A percentile compares a stretch with the other conserved stretches of the same genome.
These are phyloP conservation scores for Squalus acanthias DNA, from an alignment of 2,797 vertebrate species.

Conservation along the genomic window DNA sequence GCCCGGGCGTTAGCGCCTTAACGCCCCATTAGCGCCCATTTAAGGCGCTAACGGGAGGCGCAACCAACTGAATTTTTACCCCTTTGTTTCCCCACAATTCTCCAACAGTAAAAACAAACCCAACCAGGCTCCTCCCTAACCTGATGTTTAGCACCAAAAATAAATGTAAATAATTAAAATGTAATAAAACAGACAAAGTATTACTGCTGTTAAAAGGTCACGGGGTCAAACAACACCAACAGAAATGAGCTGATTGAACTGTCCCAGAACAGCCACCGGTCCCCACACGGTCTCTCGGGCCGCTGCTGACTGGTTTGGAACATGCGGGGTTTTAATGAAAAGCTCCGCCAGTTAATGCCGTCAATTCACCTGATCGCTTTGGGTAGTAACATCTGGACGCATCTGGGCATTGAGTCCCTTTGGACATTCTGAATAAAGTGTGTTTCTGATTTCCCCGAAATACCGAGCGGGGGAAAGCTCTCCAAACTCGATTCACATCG, in stretches of 20 bases:
- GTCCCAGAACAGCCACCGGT: not conserved
- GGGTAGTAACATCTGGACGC: not conserved
- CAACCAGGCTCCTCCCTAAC: not conserved
- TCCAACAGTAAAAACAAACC: not conserved
- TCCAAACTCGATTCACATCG: no score
- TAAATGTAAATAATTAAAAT: constrained; percentile 7
- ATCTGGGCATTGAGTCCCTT: not conserved
- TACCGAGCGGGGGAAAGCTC: no score
- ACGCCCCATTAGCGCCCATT: no score
- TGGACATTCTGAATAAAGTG: not conserved
- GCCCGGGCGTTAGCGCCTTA: no score
- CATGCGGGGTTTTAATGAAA: not conserved
- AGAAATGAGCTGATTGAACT: not conserved
- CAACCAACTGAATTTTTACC: no score
- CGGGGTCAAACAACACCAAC: not conserved
- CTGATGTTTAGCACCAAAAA: not conserved
- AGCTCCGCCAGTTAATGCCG: not conserved
- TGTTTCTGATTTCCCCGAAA: not conserved
- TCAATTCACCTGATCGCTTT: not conserved
- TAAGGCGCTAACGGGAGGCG: no score
- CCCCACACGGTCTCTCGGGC: not conserved
- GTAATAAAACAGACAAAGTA: not conserved
- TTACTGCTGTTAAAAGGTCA: not conserved
- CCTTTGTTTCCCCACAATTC: not conserved
- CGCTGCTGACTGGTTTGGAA: not conserved